These are phyloP conservation scores for Spizaetus ornatus DNA, from an alignment of 2,113 vertebrate species.

Conservation along the genomic window DNA sequence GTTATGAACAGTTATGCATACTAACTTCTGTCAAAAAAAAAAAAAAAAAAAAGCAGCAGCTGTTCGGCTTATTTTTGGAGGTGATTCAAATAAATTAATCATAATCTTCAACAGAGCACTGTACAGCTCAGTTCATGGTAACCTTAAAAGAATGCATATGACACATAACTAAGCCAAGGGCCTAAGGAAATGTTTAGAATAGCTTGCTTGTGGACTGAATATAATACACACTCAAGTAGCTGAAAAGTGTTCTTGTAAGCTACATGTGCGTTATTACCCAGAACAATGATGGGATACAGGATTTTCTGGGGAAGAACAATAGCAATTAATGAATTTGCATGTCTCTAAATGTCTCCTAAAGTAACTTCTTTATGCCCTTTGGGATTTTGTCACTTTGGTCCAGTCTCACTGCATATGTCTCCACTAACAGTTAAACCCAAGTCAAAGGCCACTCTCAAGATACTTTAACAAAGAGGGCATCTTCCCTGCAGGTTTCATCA, in stretches of 20 bases:
- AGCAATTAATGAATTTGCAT: not conserved
- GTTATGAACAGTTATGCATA: not conserved
- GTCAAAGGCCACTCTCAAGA: not conserved
- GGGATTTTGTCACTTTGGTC: not conserved
- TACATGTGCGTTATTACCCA: not conserved
- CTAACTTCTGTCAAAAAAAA: not conserved
- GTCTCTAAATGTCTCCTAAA: not conserved
- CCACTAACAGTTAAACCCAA: not conserved
- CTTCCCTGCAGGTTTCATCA: not conserved
- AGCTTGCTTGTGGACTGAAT: not conserved
- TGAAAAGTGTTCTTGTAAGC: not conserved
- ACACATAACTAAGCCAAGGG: not conserved
- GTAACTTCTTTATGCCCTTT: not conserved
- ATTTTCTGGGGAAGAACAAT: not conserved
- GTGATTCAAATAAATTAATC: not conserved
- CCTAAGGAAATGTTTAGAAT: not conserved
- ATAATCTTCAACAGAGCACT: not conserved
- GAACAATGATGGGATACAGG: not conserved
- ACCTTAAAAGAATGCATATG: not conserved
- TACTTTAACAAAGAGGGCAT: not conserved
- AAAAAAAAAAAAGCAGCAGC: no score
- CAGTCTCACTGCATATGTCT: not conserved
- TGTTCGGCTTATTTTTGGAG: not conserved
- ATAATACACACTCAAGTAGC: not conserved
- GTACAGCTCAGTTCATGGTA: not conserved